Evolutionary conservation across 2,888 invertebrate genomes (phyloP).

Genomic region (Andrena haemorrhoa): DNA sequence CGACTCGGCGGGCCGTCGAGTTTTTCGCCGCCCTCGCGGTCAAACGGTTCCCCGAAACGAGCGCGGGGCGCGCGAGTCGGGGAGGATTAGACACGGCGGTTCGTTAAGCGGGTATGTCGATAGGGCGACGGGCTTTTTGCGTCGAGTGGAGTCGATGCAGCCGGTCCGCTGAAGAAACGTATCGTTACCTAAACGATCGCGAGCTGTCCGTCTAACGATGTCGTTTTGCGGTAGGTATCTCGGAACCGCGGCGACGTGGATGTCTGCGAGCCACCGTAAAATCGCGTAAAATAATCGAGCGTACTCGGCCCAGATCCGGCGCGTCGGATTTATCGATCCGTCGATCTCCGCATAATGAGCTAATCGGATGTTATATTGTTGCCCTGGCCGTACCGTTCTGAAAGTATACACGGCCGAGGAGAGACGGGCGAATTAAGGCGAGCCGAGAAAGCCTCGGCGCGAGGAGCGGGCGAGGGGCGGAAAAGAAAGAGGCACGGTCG

Average conservation of each 20-base stretch:
- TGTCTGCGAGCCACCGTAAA: constrained; percentile 50
- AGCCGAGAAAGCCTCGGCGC: constrained; percentile 59
- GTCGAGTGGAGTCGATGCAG: neutral
- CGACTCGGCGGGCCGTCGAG: constrained; percentile 14
- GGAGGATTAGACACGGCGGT: constrained; percentile 10
- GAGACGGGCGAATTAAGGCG: constrained; percentile 66
- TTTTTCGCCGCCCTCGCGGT: constrained; percentile 50
- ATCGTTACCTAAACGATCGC: constrained; percentile 21
- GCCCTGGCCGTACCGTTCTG: constrained; percentile 38
- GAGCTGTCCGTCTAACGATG: constrained; percentile 35
- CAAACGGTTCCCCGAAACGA: constrained; percentile 37
- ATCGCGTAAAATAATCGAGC: constrained; percentile 67
- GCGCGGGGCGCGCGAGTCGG: constrained; percentile 7
- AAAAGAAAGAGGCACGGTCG: neutral
- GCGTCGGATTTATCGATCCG: constrained; percentile 80
- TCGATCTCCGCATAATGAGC: constrained; percentile 81
- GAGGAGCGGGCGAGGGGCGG: constrained; percentile 5
- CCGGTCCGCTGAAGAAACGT: constrained; percentile 30
- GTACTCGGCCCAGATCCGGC: constrained; percentile 69
- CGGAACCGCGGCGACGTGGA: constrained; percentile 39
- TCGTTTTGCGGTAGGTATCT: constrained; percentile 37
- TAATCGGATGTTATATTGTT: constrained; percentile 80
- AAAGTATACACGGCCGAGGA: constrained; percentile 34
- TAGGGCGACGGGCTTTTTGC: constrained; percentile 2
- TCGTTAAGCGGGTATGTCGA: constrained; percentile 12